Percentiles rank a stretch among this genome's conserved stretches.
Evolutionary conservation across 2,888 invertebrate genomes (phyloP).

Genomic region (Phyllotreta striolata): DNA sequence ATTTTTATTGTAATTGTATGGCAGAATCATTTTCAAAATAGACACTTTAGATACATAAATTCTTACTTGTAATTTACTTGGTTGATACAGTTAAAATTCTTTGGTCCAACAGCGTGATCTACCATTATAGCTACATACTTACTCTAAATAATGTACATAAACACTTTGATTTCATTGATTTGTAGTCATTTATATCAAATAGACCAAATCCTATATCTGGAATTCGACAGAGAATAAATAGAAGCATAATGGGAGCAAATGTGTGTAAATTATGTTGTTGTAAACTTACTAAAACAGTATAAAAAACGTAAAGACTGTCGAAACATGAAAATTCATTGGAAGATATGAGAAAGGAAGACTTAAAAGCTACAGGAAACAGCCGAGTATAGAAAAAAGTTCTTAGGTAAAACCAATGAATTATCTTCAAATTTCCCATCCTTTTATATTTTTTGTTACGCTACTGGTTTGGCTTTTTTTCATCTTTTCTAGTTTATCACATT

Average conservation of each 20-base stretch:
- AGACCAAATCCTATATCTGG: background rate
- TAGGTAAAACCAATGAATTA: no score
- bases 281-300: no score
- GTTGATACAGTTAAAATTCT: constrained; percentile 33
- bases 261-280: no score
- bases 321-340: no score
- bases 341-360: no score
- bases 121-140: constrained; percentile 28
- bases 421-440: no score
- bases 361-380: no score
- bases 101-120: constrained; percentile 45
- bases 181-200: background rate
- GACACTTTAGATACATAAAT: constrained; percentile 15
- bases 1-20: constrained; percentile 26
- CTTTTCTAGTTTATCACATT: no score
- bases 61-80: constrained; percentile 31
- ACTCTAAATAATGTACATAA: constrained; percentile 13
- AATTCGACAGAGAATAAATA: background rate
- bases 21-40: constrained; percentile 42
- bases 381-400: no score
- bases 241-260: background rate
- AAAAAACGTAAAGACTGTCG: no score
- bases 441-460: no score
- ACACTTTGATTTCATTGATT: constrained; percentile 11
- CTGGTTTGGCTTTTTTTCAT: no score